phyloP scores from a whole-genome alignment of 2,888 invertebrate genomes.

The Campoplex nolae region DNA sequence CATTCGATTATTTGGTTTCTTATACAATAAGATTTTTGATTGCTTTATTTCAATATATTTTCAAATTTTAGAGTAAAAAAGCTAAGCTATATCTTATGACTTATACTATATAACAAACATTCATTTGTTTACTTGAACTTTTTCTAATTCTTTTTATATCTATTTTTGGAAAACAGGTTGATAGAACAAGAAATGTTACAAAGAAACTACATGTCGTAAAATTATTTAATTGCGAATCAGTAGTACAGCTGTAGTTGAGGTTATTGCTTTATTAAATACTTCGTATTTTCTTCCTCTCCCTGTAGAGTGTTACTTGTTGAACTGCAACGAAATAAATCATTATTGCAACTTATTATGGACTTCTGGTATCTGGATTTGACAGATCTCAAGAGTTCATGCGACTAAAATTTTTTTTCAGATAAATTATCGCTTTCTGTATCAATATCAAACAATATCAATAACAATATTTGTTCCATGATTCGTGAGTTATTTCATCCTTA shows the following conservation, averaged over 20 bases:
- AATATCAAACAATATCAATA: neutral
- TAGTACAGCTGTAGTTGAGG: constrained; percentile 16
- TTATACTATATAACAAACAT: neutral
- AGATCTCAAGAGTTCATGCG: neutral
- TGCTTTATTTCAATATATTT: too few species aligned
- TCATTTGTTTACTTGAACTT: neutral
- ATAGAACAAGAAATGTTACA: neutral
- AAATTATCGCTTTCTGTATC: neutral
- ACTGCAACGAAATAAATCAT: constrained; percentile 87
- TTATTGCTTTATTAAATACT: constrained; percentile 85
- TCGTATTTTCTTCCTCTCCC: constrained; percentile 91
- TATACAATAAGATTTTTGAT: too few species aligned
- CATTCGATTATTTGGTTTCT: neutral
- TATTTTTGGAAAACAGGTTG: neutral
- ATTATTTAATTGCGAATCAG: constrained; percentile 39
- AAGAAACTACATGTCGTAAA: constrained; percentile 4
- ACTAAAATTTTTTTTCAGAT: neutral
- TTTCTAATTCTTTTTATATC: neutral
- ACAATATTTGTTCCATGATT: neutral
- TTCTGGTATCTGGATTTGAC: neutral
- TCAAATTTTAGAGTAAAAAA: too few species aligned
- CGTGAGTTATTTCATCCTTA: neutral
- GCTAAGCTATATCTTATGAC: too few species aligned
- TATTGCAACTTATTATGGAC: neutral
- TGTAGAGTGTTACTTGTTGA: constrained; percentile 88